These are phyloP conservation scores for Apodemus speciosus DNA, from an alignment of 2,113 vertebrate species.

Conservation along the genomic window DNA sequence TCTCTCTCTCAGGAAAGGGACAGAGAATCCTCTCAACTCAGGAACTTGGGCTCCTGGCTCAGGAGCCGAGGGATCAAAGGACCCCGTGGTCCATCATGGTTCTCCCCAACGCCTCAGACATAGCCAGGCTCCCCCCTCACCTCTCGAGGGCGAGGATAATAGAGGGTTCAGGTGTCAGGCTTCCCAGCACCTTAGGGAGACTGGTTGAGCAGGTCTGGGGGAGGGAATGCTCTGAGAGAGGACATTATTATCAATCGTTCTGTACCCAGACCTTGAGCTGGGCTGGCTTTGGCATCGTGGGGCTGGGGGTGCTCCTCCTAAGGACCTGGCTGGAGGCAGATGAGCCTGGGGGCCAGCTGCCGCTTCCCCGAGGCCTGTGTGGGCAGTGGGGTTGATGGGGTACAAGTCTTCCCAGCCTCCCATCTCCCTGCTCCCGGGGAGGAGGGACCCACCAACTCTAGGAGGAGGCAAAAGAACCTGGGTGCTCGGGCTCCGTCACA, in stretches of 20 bases:
- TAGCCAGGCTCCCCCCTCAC: not conserved
- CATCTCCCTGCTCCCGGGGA: not conserved
- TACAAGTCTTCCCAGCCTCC: not conserved
- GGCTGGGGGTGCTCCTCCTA: not conserved
- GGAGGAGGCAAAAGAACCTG: not conserved
- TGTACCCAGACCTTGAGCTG: conserved; percentile 2
- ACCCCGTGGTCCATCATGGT: not conserved
- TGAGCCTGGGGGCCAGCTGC: not conserved
- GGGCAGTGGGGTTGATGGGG: accelerated
- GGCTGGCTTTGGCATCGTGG: not conserved
- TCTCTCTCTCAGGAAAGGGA: not conserved
- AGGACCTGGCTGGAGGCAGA: not conserved
- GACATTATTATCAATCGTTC: conserved; percentile 57
- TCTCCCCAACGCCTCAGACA: not conserved
- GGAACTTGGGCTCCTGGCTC: not conserved
- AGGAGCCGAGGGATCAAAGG: not conserved
- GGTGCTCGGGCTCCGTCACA: not conserved
- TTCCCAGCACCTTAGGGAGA: conserved; percentile 58
- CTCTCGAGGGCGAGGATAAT: conserved; percentile 50
- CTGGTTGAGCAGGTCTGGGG: conserved; percentile 78
- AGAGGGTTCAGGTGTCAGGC: conserved; percentile 68
- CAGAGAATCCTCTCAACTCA: not conserved
- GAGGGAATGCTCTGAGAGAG: conserved; percentile 42
- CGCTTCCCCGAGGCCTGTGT: not conserved
- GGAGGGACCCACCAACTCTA: not conserved